Percentiles rank a stretch among this genome's conserved stretches.
Conservation (phyloP, 2,113 vertebrate species). For the Thamnophis sirtalis region DNA sequence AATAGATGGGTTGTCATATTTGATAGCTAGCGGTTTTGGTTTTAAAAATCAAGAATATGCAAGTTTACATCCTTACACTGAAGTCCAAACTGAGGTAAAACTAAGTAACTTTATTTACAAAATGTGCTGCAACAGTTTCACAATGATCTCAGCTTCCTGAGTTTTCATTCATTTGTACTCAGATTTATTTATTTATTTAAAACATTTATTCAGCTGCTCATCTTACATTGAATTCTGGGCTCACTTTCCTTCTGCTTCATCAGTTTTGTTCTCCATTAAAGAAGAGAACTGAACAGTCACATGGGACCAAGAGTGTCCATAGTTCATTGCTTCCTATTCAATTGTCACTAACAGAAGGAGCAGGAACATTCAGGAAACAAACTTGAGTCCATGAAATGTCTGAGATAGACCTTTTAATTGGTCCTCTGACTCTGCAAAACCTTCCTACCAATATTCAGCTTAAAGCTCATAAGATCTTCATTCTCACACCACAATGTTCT, state of each 20-base stretch:
- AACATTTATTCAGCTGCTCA: not conserved
- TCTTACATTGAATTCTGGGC: not conserved
- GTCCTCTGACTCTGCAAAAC: not conserved
- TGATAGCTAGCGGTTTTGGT: not conserved
- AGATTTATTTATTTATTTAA: not conserved
- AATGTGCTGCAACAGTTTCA: not conserved
- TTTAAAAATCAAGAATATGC: not conserved
- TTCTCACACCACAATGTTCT: not conserved
- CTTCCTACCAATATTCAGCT: not conserved
- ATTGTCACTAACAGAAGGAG: not conserved
- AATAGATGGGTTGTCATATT: not conserved
- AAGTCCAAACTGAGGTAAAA: not conserved
- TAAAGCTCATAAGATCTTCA: not conserved
- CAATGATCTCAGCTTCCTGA: not conserved
- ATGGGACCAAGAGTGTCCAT: not conserved
- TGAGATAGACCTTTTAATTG: not conserved
- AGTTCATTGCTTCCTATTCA: not conserved
- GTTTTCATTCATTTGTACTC: not conserved
- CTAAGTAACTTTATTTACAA: not conserved
- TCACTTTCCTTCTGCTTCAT: not conserved
- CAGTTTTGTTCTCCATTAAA: not conserved
- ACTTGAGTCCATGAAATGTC: not conserved
- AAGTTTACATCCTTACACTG: not conserved
- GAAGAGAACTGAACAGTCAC: not conserved
- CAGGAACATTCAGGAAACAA: not conserved